These are phyloP conservation scores for Parelbella ahira DNA, from an alignment of 2,888 invertebrate genomes.

Conservation along the genomic window DNA sequence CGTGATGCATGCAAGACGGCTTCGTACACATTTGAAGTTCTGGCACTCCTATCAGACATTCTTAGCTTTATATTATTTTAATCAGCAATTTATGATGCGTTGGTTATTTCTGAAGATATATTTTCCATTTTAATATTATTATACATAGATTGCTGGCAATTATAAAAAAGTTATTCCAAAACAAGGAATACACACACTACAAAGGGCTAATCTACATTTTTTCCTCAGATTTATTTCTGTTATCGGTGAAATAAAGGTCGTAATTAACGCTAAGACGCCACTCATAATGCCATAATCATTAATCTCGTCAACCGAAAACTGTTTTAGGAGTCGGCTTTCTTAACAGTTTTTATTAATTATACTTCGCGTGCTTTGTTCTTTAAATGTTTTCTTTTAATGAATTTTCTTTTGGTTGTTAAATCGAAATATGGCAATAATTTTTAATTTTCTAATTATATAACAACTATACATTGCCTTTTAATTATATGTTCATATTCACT, in stretches of 20 bases:
- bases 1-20: too few species aligned
- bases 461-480: too few species aligned
- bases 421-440: constrained; percentile 2
- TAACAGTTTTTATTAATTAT: constrained; percentile 35
- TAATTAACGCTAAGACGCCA: constrained; percentile 39
- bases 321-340: constrained; percentile 30
- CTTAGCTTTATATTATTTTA: too few species aligned
- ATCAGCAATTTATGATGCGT: too few species aligned
- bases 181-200: constrained; percentile 14
- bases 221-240: constrained; percentile 32
- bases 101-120: background rate
- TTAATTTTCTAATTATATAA: too few species aligned
- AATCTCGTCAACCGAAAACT: constrained; percentile 38
- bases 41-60: too few species aligned
- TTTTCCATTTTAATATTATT: background rate
- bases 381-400: constrained; percentile 4
- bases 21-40: too few species aligned
- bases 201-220: constrained; percentile 34
- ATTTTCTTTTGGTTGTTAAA: constrained; percentile 2
- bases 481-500: too few species aligned
- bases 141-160: constrained; percentile 3
- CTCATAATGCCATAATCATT: constrained; percentile 38
- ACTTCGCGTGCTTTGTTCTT: constrained; percentile 14
- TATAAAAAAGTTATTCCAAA: constrained; percentile 13
- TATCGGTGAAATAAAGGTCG: constrained; percentile 35